These are phyloP conservation scores for Telmatochromis brichardi DNA, from an alignment of 2,113 vertebrate genomes.

Conservation along the genomic window DNA sequence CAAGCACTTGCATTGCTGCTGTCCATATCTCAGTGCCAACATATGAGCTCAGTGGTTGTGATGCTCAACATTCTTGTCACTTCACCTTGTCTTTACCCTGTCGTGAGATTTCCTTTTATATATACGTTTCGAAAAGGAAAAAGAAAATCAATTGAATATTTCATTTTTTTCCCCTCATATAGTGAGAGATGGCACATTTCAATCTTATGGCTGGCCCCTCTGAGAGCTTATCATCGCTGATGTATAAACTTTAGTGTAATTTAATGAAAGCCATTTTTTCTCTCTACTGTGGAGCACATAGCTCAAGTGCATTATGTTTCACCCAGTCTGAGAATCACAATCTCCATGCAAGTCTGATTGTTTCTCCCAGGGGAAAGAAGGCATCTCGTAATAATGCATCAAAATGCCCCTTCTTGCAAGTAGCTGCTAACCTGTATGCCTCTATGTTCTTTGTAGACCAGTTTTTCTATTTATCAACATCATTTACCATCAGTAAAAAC, in stretches of 20 bases:
- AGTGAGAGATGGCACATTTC: not conserved
- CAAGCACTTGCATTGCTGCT: not conserved
- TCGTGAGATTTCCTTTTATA: constrained; percentile 1
- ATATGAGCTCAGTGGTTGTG: not conserved
- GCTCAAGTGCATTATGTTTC: constrained; percentile 2
- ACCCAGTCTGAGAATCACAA: constrained; percentile 1
- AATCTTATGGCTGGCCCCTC: not conserved
- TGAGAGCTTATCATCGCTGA: constrained; percentile 40
- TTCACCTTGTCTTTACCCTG: not conserved
- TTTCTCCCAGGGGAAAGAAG: not conserved
- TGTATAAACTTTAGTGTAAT: constrained; percentile 47
- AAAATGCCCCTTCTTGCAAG: not conserved
- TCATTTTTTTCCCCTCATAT: not conserved
- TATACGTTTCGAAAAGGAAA: not conserved
- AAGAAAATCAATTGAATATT: constrained; percentile 14
- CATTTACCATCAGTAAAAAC: not conserved
- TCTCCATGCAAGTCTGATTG: constrained; percentile 23
- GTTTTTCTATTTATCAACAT: not conserved
- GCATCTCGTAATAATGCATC: not conserved
- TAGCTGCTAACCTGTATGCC: not conserved
- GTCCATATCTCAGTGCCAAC: not conserved
- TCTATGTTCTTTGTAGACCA: not conserved
- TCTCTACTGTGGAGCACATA: not conserved
- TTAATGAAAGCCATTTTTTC: constrained; percentile 51
- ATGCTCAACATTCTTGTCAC: not conserved